Percentiles rank a stretch among this genome's conserved stretches.
Conservation (phyloP, 2,888 invertebrate species). For the Drosophila quinaria region DNA sequence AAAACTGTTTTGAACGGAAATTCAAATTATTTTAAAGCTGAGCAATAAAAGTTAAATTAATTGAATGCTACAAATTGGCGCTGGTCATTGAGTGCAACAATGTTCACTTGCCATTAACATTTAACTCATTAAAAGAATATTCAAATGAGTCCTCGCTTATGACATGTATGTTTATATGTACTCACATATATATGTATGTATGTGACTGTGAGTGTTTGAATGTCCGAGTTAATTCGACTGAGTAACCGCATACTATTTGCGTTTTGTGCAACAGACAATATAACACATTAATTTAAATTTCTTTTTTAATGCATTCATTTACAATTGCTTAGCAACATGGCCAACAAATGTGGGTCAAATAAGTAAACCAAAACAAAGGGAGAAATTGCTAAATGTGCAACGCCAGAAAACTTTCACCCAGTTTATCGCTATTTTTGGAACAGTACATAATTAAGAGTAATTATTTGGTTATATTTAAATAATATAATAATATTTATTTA, state of each 20-base stretch:
- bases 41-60: background rate
- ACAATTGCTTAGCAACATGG: constrained; percentile 2
- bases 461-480: too few relatives aligned
- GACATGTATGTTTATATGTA: background rate
- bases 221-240: background rate
- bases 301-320: constrained; percentile 10
- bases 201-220: background rate
- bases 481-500: too few relatives aligned
- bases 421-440: background rate
- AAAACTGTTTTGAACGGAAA: background rate
- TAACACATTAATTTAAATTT: constrained; percentile 26
- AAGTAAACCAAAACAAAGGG: background rate
- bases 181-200: background rate
- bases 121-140: background rate
- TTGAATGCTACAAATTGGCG: background rate
- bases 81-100: constrained; percentile 1
- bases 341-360: constrained; percentile 4
- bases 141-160: too few relatives aligned
- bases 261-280: constrained; percentile 23
- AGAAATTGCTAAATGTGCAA: background rate
- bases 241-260: constrained; percentile 28
- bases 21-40: too few relatives aligned
- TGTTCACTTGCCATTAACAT: background rate
- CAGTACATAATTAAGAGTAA: background rate
- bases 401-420: background rate